A percentile compares a stretch with the other conserved stretches of the same genome.
These are phyloP conservation scores for Orchesella flavescens DNA, from an alignment of 2,888 invertebrate species.

Conservation along the genomic window DNA sequence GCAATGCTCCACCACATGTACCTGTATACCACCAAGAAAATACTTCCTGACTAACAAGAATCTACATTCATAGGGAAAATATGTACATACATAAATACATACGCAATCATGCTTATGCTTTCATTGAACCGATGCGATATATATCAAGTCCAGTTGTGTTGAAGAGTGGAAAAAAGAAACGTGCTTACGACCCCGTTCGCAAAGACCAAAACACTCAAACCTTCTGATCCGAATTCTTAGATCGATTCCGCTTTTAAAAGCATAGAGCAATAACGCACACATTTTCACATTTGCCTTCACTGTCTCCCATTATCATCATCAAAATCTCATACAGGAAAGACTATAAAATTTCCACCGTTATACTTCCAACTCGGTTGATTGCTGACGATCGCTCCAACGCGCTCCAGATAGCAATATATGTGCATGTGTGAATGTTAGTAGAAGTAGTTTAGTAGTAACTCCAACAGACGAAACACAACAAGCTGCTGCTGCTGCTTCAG, in stretches of 20 bases:
- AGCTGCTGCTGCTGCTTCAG: too few species aligned
- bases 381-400: too few species aligned
- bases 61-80: constrained; percentile 11
- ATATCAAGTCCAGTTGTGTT: not conserved
- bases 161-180: not conserved
- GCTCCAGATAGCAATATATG: too few species aligned
- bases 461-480: too few species aligned
- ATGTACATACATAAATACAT: not conserved
- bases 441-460: too few species aligned
- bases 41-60: constrained; percentile 20
- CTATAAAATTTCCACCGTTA: not conserved
- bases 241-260: not conserved
- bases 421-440: too few species aligned
- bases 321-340: not conserved
- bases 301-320: not conserved
- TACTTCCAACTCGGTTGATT: too few species aligned
- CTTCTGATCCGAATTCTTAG: not conserved
- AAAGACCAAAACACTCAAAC: too few species aligned
- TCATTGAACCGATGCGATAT: not conserved
- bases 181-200: not conserved
- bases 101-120: not conserved
- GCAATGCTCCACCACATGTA: not conserved
- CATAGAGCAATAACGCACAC: not conserved
- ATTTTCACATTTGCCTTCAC: not conserved
- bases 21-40: not conserved